These are phyloP conservation scores for Potorous gilbertii DNA, from an alignment of 2,797 vertebrate species.

Conservation along the genomic window DNA sequence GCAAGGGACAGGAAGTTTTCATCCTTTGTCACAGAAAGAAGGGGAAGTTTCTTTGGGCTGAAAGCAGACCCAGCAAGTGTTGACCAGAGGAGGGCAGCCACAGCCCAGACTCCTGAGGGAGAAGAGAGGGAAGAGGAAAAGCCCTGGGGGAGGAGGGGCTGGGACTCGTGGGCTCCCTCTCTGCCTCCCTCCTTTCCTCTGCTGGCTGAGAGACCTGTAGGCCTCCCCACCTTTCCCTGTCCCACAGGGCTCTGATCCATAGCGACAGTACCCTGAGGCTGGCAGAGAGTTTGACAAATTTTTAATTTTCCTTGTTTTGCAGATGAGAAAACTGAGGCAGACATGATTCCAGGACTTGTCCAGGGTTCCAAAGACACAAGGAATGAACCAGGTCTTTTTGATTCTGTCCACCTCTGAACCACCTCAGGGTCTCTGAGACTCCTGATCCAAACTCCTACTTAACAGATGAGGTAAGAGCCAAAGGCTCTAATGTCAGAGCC, in stretches of 20 bases:
- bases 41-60: not conserved
- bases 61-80: not conserved
- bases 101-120: not conserved
- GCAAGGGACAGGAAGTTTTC: not conserved
- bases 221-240: no score
- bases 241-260: not conserved
- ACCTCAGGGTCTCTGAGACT: not conserved
- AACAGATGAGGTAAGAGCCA: not conserved
- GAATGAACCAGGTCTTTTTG: not conserved
- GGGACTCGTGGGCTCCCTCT: not conserved
- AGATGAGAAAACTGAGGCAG: not conserved
- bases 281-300: not conserved
- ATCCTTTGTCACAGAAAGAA: not conserved
- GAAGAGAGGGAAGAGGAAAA: not conserved
- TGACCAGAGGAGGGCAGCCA: not conserved
- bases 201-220: no score
- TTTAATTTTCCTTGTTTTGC: not conserved
- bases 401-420: not conserved
- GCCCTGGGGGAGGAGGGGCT: not conserved
- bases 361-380: not conserved
- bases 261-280: not conserved
- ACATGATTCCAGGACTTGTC: not conserved
- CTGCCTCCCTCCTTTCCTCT: not conserved
- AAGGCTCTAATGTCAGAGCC: no score
- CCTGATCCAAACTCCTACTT: not conserved